Percentiles rank a stretch among this genome's conserved stretches.
phyloP scores from a whole-genome alignment of 2,797 vertebrate genomes.

The Coreius guichenoti region DNA sequence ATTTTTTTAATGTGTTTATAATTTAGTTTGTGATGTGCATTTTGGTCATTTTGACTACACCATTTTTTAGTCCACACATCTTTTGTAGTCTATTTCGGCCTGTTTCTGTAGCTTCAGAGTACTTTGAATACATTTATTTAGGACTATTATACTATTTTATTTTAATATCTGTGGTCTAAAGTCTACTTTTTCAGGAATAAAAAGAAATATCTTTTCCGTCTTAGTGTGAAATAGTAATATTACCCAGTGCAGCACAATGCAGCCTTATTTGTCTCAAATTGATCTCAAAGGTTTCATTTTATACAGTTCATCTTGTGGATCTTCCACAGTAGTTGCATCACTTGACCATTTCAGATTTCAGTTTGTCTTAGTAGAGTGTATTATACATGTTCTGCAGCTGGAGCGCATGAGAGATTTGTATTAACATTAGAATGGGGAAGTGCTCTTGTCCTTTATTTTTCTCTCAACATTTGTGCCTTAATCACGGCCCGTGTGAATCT shows the following conservation, averaged over 20 bases:
- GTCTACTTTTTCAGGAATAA: neutral
- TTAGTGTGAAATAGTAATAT: constrained; percentile 3
- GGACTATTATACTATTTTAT: neutral
- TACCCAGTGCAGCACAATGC: neutral
- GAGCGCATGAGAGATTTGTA: constrained; percentile 15
- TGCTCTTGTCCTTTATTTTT: constrained; percentile 56
- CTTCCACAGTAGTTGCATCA: constrained; percentile 40
- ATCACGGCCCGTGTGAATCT: neutral
- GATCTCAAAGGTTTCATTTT: constrained; percentile 29
- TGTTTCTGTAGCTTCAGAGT: neutral
- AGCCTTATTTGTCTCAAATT: neutral
- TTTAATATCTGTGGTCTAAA: neutral
- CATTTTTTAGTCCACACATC: neutral
- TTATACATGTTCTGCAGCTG: constrained; percentile 3
- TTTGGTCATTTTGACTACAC: neutral
- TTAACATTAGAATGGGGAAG: constrained; percentile 51
- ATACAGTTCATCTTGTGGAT: neutral
- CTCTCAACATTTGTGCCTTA: constrained; percentile 36
- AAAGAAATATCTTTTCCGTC: neutral
- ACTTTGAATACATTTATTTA: neutral
- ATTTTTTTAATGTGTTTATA: too few relatives aligned
- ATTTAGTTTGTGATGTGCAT: neutral
- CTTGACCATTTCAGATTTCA: constrained; percentile 18
- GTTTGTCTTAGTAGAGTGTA: constrained; percentile 5
- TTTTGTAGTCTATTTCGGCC: neutral